Conservation (phyloP, 2,888 invertebrate species). For the Macrophya annulata region DNA sequence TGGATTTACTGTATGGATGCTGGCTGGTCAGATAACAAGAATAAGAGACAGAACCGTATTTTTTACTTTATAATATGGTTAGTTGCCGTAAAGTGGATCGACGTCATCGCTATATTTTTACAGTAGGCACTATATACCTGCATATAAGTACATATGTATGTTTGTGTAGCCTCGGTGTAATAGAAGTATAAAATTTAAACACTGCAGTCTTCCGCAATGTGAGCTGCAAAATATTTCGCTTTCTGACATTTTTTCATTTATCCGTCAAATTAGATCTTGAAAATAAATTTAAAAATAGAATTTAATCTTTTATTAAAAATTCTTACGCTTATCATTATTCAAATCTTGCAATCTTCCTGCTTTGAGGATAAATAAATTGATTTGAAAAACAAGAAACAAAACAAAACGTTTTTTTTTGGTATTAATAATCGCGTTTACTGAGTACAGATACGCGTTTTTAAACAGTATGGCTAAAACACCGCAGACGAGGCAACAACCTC, state of each 20-base stretch:
- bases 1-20: conserved; percentile 54
- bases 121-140: not conserved
- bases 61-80: not conserved
- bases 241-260: not conserved
- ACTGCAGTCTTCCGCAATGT: not conserved
- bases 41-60: conserved; percentile 9
- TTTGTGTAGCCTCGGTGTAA: not conserved
- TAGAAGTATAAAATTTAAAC: not conserved
- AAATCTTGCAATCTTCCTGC: not conserved
- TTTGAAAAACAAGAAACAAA: too few relatives aligned
- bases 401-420: not conserved
- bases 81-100: conserved; percentile 15
- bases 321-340: not conserved
- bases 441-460: not conserved
- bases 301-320: not conserved
- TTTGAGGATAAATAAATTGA: not conserved
- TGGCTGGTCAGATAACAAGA: conserved; percentile 32
- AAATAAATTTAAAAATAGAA: not conserved
- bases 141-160: not conserved
- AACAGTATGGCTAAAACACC: not conserved
- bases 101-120: conserved; percentile 33
- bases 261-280: not conserved
- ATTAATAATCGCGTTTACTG: not conserved
- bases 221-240: not conserved
- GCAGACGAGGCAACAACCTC: not conserved